Evolutionary conservation across 2,113 vertebrate species (phyloP).

Genomic region (Oophaga pumilio): DNA sequence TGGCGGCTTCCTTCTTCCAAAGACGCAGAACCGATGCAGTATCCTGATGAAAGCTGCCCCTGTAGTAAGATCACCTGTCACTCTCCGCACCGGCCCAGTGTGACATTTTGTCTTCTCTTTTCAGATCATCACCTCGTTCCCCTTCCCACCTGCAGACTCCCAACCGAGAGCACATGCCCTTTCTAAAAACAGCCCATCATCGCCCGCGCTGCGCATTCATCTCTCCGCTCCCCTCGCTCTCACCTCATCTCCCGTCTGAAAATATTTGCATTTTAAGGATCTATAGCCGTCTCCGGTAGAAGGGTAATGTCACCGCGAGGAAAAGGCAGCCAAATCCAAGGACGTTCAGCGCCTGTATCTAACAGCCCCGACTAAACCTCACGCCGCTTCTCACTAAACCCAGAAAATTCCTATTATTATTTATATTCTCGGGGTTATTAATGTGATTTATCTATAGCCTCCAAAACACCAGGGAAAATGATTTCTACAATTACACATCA

Average conservation of each 20-base stretch:
- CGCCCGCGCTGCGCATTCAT: constrained; percentile 14
- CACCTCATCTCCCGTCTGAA: constrained; percentile 39
- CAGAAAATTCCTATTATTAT: background rate
- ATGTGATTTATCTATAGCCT: background rate
- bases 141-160: background rate
- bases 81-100: background rate
- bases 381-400: background rate
- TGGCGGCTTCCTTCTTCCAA: background rate
- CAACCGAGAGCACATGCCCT: constrained; percentile 36
- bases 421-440: background rate
- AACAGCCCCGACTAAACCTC: background rate
- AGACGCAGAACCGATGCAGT: background rate
- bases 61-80: background rate
- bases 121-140: constrained; percentile 1
- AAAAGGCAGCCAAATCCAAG: constrained; percentile 27
- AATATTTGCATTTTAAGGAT: constrained; percentile 56
- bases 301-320: constrained; percentile 25
- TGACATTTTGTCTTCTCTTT: constrained; percentile 15
- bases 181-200: constrained; percentile 51
- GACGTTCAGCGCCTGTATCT: background rate
- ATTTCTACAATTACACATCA: background rate
- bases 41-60: constrained; percentile 2
- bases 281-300: constrained; percentile 35
- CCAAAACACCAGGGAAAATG: background rate
- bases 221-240: constrained; percentile 20